Evolutionary conservation across 2,797 vertebrate genomes (phyloP), one percentile per base, ranked within the genome.

Genomic region (Chelon labrosus): DNA sequence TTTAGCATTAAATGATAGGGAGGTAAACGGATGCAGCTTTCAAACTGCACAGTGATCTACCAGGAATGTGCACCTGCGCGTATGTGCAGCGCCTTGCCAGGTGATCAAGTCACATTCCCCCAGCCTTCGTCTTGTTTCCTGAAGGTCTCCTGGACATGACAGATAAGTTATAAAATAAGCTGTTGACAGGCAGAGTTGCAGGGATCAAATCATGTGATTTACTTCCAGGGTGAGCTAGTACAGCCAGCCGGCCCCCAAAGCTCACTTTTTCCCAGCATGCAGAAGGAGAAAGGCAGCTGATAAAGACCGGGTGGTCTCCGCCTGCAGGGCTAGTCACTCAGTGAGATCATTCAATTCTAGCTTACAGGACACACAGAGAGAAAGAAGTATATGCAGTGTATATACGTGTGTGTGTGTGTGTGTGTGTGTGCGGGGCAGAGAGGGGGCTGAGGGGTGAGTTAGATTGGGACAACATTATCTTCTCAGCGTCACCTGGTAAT

Each of bases 381-480:
- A 52, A 27, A 38, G 35, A 37, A 9, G 37, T 70, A 27, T 46
- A 25, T 62, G 51, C 20, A 19, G 8, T 11, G 47, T 14, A 20
- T 71, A 62, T 65, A 65, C 54, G 73, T 54, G 57, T 65, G 46
- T 54, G 80, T 58, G 49, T 53, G 58, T 37, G 51, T 42, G 19
- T 55, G 55, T 52, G 27, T 50, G 58, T 13, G 46, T 51, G 52
- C 47, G 53, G 7, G 55, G 58, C 69, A 42, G 61, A 56, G 55
- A 50, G 35, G 27, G 65, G 64, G 66, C 39, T 31, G 39, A 65
- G 46, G 80, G 66, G 61, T 39, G 65, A 75, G 79, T 77, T 79
- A 83, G 81, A 82, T 68, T 89, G 82, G 79, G 86, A 93, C 91
- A 93, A 93, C 91, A 93, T 94, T 93, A 94, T 92, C 88, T 80